Base-by-base conservation (phyloP, 1,140 invertebrate genomes). In the Steinernema khuongi region DNA sequence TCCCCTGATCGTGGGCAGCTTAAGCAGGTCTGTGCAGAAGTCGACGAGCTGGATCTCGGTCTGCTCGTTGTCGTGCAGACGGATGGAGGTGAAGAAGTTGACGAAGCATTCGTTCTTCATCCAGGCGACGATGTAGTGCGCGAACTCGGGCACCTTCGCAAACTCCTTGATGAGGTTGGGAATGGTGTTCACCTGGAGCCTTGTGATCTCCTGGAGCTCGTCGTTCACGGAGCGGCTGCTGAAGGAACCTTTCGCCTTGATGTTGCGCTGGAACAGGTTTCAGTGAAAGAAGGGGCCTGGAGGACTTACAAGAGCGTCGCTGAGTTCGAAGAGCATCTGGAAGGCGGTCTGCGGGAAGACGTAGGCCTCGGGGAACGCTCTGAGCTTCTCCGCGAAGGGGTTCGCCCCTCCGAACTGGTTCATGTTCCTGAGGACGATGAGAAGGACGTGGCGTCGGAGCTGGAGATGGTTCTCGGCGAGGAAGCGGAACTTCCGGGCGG, bases 361-460 rank as follows among this genome's bases (percentile, higher is more conserved):
- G 4, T 60, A 7, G 50, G 50, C 50, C 26, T 60, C 19, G 11
- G 7, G 22, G 50, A 60, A 60, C 11, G 11, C 22, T n/a, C 11
- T 4, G 11, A 60, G 22, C 11, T 26, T 11, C 22, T 60, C 50
- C 26, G 4, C 2, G 50, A 60, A 60, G 7, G 7, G 50, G 26
- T 60, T 60, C 11, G 4, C 4, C 22, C 50, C 50, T 11, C 22
- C 50, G 22, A 60, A 60, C 50, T 17, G 14, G 14, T 14, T 4
- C 11, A 60, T 11, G 19, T 60, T 60, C 2, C 50, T 7, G 4
- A n/a, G 50, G 7, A 60, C 50, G 22, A 60, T 60, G 4, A 60
- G 50, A 22, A 60, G 50, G 22, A 60, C 50, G 19, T 60, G 50
- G 50, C 50, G 50, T 7, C 50, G 50, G 50, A 60, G 50, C 50